These are phyloP conservation scores for Plagodis dolabraria DNA, from an alignment of 2,888 invertebrate species.

Conservation along the genomic window DNA sequence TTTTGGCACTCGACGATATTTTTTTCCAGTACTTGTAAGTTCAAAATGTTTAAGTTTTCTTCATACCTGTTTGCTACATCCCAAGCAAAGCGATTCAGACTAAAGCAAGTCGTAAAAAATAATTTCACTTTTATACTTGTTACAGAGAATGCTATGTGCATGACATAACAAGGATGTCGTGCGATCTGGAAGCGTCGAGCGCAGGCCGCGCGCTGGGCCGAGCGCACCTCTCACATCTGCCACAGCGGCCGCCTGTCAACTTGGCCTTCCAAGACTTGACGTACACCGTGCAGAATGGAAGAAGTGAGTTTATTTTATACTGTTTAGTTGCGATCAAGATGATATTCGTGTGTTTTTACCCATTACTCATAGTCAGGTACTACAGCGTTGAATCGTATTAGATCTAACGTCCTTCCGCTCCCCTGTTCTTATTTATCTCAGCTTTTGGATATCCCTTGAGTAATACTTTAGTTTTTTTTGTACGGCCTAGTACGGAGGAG, in stretches of 20 bases:
- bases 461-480: too few species aligned
- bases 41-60: too few species aligned
- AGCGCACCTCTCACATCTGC: slow-evolving; percentile 83
- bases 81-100: too few species aligned
- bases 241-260: slow-evolving; percentile 89
- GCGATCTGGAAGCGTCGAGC: slow-evolving; percentile 38
- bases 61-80: too few species aligned
- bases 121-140: slow-evolving; percentile 1
- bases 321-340: background rate
- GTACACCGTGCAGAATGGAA: slow-evolving; percentile 90
- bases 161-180: slow-evolving; percentile 24
- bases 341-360: background rate
- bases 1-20: too few species aligned
- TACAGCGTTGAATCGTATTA: background rate
- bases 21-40: too few species aligned
- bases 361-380: background rate
- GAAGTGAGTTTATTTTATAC: slow-evolving; percentile 59
- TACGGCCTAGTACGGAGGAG: too few species aligned
- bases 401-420: too few species aligned
- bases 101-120: background rate
- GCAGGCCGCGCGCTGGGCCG: slow-evolving; percentile 55
- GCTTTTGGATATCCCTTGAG: too few species aligned
- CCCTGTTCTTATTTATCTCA: too few species aligned
- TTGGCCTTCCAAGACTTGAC: slow-evolving; percentile 93
- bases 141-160: slow-evolving; percentile 17